phyloP scores from a whole-genome alignment of 2,797 vertebrate genomes.

The Alfaro cultratus region DNA sequence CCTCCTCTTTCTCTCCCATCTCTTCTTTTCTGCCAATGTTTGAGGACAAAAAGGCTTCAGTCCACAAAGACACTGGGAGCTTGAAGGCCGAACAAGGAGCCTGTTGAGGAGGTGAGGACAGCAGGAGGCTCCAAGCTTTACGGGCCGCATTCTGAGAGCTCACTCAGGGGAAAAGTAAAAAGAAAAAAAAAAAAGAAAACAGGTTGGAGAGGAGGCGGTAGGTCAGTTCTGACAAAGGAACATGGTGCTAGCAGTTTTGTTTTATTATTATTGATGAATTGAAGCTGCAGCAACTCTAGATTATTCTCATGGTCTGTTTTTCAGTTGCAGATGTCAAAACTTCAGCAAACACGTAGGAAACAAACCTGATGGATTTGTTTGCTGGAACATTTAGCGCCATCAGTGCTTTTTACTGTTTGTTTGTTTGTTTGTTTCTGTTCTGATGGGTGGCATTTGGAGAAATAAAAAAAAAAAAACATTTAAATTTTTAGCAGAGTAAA shows the following conservation, averaged over 20 bases:
- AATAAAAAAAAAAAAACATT: background rate
- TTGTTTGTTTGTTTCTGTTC: background rate
- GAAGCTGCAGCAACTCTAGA: background rate
- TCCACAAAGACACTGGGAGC: slow-evolving; percentile 19
- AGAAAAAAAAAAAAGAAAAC: background rate
- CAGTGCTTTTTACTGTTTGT: background rate
- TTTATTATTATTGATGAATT: background rate
- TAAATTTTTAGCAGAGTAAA: background rate
- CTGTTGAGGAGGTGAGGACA: slow-evolving; percentile 34
- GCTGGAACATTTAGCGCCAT: background rate
- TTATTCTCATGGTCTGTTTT: background rate
- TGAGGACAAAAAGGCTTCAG: slow-evolving; percentile 40
- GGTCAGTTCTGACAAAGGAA: background rate
- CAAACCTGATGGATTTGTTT: background rate
- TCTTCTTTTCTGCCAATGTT: background rate
- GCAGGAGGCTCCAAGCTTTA: background rate
- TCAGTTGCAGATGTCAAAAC: background rate
- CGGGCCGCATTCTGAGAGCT: background rate
- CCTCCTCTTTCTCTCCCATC: background rate
- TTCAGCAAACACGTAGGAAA: background rate
- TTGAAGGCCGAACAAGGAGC: slow-evolving; percentile 40
- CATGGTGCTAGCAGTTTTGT: background rate
- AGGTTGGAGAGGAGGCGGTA: background rate
- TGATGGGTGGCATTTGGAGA: background rate
- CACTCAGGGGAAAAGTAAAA: background rate